Base-by-base conservation (phyloP, 1,140 invertebrate species). In the Drosophila ohnishii region DNA sequence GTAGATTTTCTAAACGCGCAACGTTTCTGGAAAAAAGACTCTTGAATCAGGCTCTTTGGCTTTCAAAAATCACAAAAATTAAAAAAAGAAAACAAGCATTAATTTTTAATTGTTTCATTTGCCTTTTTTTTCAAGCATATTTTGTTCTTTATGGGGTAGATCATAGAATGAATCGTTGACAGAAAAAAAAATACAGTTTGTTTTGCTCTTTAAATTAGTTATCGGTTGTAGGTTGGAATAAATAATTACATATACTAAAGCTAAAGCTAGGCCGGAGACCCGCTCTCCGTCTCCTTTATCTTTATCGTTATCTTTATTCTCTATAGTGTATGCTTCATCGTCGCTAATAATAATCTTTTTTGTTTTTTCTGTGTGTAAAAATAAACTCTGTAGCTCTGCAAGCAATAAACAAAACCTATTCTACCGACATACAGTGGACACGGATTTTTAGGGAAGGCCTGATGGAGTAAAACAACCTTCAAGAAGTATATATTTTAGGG, bases 201-300 rank as follows among this genome's bases (percentile, higher is more conserved):
- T 66, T 70, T 75, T 63, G 37, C 66, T 50, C 6, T 70, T 53
- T 70, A 66, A 67, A 56, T 44, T 73, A 79, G 37, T 72, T 57
- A 61, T 73, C 34, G 35, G 47, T 39, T 73, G 39, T 45, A 74
- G 44, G 44, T 74, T 44, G 47, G 48, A 74, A 74, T 73, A 74
- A 62, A 74, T 73, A 73, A 40, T 65, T 64, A 58, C 51, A 75
- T 75, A 78, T 84, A 84, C 61, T 53, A 53, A 53, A 53, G 67
- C 73, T 84, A 84, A 80, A 84, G 81, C 81, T 84, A 85, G 71
- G 77, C 66, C 72, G 66, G 42, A 39, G 50, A 53, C 50, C 59
- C 40, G 62, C 40, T 44, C 53, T 51, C 30, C 45, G 6, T 25
- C 35, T 65, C 42, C 32, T 44, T 7, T 8, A 40, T 40, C 14